Percentiles rank a stretch among this genome's conserved stretches.
phyloP scores from a whole-genome alignment of 2,797 vertebrate genomes.

The Sarcoramphus papa region DNA sequence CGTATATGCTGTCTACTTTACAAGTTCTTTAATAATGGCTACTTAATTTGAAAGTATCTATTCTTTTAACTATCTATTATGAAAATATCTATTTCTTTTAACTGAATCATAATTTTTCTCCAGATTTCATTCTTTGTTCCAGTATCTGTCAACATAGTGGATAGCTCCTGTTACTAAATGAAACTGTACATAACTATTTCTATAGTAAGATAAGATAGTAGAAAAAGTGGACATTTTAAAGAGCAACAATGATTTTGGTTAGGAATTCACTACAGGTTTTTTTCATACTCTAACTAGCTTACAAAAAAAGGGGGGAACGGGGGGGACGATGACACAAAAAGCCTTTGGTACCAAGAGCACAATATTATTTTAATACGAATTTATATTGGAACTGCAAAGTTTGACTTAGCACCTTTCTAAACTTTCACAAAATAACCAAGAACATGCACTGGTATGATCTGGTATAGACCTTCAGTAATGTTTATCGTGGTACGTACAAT shows the following conservation, averaged over 20 bases:
- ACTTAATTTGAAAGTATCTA: neutral
- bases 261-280: neutral
- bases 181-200: neutral
- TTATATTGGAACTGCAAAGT: neutral
- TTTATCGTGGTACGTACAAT: fast-evolving
- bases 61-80: neutral
- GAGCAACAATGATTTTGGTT: neutral
- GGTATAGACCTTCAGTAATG: neutral
- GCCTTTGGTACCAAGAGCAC: neutral
- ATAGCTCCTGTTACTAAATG: neutral
- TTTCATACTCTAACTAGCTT: neutral
- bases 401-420: neutral
- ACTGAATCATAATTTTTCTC: neutral
- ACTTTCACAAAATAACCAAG: neutral
- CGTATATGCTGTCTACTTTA: neutral
- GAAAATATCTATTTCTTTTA: neutral
- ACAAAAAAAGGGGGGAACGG: neutral
- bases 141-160: neutral
- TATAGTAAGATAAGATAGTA: fast-evolving
- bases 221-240: neutral
- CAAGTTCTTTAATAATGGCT: neutral
- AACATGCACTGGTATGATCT: neutral
- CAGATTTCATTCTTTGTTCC: neutral
- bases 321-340: too few species aligned
- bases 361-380: neutral